Evolutionary conservation across 2,797 vertebrate genomes (phyloP).

Genomic region (Spinus olivaceus): DNA sequence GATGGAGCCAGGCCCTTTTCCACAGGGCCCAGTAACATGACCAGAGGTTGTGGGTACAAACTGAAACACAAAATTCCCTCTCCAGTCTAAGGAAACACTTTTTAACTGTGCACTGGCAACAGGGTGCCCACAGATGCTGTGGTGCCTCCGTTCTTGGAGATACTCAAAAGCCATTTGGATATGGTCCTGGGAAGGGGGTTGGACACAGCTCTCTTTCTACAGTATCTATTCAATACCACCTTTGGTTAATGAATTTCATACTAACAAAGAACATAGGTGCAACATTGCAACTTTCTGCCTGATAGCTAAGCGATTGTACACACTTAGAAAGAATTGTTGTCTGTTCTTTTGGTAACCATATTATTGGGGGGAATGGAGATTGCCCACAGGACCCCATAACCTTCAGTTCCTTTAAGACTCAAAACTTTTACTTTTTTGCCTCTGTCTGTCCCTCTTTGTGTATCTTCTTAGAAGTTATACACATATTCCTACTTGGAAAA

Average conservation of each 20-base stretch:
- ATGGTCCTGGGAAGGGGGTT: neutral
- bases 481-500: neutral
- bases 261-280: neutral
- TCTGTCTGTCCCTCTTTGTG: neutral
- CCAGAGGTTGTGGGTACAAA: neutral
- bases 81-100: neutral
- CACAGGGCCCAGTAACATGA: neutral
- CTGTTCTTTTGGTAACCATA: neutral
- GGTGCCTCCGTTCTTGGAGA: neutral
- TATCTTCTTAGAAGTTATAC: neutral
- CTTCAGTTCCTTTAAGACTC: neutral
- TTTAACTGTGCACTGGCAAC: neutral
- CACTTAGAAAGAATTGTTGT: neutral
- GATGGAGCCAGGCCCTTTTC: neutral
- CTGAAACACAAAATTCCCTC: neutral
- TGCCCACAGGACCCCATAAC: neutral
- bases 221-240: neutral
- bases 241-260: neutral
- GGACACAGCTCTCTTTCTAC: neutral
- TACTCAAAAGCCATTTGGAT: neutral
- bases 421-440: neutral
- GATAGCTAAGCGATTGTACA: neutral
- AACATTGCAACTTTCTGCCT: neutral
- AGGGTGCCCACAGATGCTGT: too few species aligned
- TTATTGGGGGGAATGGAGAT: neutral